Evolutionary conservation across 2,797 vertebrate species (phyloP).

Genomic region (Danio choprae): DNA sequence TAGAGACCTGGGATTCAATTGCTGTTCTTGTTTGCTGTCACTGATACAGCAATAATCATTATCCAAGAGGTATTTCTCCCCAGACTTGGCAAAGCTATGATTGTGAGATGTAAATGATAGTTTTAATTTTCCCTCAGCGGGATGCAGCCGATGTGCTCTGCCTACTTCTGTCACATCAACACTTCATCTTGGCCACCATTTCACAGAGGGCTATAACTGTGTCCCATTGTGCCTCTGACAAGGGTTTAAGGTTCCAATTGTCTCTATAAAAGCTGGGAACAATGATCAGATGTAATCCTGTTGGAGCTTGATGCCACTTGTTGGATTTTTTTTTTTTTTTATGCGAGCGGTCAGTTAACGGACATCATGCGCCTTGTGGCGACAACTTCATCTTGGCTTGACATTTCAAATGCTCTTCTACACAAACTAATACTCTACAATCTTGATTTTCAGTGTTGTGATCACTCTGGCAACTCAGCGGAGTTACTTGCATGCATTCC

Average conservation of each 20-base stretch:
- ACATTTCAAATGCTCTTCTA: slow-evolving; percentile 14
- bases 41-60: slow-evolving; percentile 36
- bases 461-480: slow-evolving; percentile 9
- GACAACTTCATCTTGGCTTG: slow-evolving; percentile 45
- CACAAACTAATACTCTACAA: slow-evolving; percentile 1
- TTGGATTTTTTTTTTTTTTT: slow-evolving; percentile 43
- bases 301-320: slow-evolving; percentile 69
- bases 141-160: slow-evolving; percentile 35
- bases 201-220: slow-evolving; percentile 45
- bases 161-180: slow-evolving; percentile 50
- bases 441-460: not conserved
- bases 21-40: slow-evolving; percentile 40
- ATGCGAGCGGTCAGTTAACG: slow-evolving; percentile 28
- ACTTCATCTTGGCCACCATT: slow-evolving; percentile 49
- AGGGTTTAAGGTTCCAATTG: slow-evolving; percentile 75
- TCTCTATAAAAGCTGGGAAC: slow-evolving; percentile 66
- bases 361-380: slow-evolving; percentile 31
- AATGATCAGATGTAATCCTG: slow-evolving; percentile 78
- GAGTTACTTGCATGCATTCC: slow-evolving; percentile 5
- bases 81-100: slow-evolving; percentile 29
- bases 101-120: slow-evolving; percentile 44
- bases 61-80: slow-evolving; percentile 30
- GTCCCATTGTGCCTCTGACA: slow-evolving; percentile 54
- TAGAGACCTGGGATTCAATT: slow-evolving; percentile 15
- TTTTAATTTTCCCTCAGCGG: slow-evolving; percentile 52